A percentile compares a stretch with the other conserved stretches of the same genome.
Evolutionary conservation across 2,888 invertebrate genomes (phyloP).

Genomic region (Digitonthophagus gazella): DNA sequence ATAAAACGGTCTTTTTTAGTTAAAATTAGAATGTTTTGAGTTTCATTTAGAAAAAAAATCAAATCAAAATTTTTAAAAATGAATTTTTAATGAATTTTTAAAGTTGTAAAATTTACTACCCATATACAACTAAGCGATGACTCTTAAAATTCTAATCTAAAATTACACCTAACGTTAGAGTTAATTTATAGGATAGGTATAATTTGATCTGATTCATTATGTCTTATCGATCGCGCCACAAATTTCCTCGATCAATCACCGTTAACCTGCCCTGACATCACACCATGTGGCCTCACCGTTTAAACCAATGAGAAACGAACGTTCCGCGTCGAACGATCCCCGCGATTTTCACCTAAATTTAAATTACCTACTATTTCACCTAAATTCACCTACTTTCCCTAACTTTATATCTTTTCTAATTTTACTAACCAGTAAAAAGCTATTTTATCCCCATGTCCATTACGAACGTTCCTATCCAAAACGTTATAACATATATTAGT

Average conservation of each 20-base stretch:
- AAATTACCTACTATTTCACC: neutral
- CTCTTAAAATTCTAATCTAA: neutral
- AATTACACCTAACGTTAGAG: too few relatives aligned
- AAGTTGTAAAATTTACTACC: too few relatives aligned
- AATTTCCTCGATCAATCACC: slow-evolving; percentile 5
- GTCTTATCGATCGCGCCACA: slow-evolving; percentile 10
- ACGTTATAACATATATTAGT: slow-evolving; percentile 97
- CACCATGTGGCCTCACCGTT: slow-evolving; percentile 27
- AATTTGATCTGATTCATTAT: neutral
- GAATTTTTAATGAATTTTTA: too few relatives aligned
- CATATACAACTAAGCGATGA: too few relatives aligned
- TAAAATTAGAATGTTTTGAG: too few relatives aligned
- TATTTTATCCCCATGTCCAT: slow-evolving; percentile 84
- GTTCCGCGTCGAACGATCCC: slow-evolving; percentile 12
- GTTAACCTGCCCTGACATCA: slow-evolving; percentile 8
- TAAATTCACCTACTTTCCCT: neutral
- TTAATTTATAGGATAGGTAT: too few relatives aligned
- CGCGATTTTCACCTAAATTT: neutral
- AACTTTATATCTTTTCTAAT: neutral
- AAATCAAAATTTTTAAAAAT: too few relatives aligned
- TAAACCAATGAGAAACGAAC: slow-evolving; percentile 20
- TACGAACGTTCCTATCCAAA: slow-evolving; percentile 86
- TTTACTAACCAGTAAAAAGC: slow-evolving; percentile 90
- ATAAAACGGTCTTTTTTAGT: too few relatives aligned
- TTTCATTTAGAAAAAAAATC: too few relatives aligned